These are phyloP conservation scores for Echinometra lucunter DNA, from an alignment of 53 echinoderm and acorn worm species.

Conservation along the genomic window DNA sequence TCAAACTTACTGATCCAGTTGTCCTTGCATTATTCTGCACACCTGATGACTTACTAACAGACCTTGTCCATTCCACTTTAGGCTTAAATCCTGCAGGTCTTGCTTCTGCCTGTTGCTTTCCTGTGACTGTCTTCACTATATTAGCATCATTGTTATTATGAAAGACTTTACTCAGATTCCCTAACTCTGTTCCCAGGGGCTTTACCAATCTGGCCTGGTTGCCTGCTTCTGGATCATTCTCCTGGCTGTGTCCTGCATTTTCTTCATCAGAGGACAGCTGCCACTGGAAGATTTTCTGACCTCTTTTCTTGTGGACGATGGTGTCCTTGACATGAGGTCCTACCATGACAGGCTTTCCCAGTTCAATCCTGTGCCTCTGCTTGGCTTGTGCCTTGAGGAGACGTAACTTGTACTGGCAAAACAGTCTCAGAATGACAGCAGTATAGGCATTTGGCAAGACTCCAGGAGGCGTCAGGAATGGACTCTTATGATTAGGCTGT, in stretches of 20 bases:
- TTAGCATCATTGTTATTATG: constrained; percentile 19
- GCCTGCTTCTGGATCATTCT: neutral
- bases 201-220: constrained; percentile 25
- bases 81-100: constrained; percentile 11
- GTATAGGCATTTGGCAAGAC: constrained; percentile 73
- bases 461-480: constrained; percentile 75
- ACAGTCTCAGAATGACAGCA: constrained; percentile 76
- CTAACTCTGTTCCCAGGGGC: neutral
- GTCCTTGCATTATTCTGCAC: neutral
- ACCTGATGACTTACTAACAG: neutral
- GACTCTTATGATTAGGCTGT: constrained; percentile 61
- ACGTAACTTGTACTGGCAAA: constrained; percentile 75
- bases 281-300: constrained; percentile 68
- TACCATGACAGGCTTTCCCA: constrained; percentile 74
- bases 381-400: constrained; percentile 73
- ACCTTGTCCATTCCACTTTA: constrained; percentile 30
- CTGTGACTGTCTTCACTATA: neutral
- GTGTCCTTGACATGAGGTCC: constrained; percentile 79
- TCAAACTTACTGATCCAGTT: neutral
- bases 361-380: constrained; percentile 54
- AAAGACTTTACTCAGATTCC: constrained; percentile 36
- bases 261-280: constrained; percentile 56
- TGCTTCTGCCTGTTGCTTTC: neutral
- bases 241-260: constrained; percentile 5
- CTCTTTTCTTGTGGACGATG: constrained; percentile 78